These are phyloP conservation scores for Oryzias woworae DNA, from an alignment of 2,113 vertebrate genomes.

Conservation along the genomic window DNA sequence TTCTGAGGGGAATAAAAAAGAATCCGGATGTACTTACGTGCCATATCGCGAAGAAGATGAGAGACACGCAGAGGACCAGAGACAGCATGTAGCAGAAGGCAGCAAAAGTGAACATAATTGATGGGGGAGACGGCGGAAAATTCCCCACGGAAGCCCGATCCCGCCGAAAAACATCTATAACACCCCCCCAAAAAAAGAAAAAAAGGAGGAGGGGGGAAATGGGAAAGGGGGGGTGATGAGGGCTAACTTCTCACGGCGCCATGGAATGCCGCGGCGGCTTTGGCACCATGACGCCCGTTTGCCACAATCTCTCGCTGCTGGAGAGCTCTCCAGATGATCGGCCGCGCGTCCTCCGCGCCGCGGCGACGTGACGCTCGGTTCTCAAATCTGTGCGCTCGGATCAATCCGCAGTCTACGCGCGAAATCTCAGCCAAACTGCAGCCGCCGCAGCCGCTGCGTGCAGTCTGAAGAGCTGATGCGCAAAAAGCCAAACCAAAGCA, in stretches of 20 bases:
- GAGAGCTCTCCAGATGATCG: conserved; percentile 25
- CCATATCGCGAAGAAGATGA: conserved; percentile 98
- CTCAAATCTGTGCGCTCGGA: conserved; percentile 37
- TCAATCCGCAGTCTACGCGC: conserved; percentile 14
- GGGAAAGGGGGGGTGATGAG: neutral
- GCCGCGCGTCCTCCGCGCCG: conserved; percentile 17
- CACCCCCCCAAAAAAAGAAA: neutral
- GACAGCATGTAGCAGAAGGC: conserved; percentile 98
- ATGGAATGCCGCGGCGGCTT: conserved; percentile 34
- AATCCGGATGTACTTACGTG: conserved; percentile 85
- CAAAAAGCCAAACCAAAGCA: conserved; percentile 2
- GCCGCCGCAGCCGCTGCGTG: neutral
- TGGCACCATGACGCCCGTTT: conserved; percentile 58
- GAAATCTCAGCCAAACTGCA: neutral
- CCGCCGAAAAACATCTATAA: conserved; percentile 52
- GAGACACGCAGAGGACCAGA: conserved; percentile 91
- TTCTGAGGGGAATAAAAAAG: neutral
- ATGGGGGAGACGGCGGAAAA: conserved; percentile 48
- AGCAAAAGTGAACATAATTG: conserved; percentile 90
- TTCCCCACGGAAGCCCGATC: conserved; percentile 61
- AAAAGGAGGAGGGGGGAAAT: neutral
- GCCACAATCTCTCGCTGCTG: conserved; percentile 51
- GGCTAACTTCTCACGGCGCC: conserved; percentile 62
- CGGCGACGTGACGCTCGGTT: conserved; percentile 13
- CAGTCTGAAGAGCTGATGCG: conserved; percentile 4